These are phyloP conservation scores for Tympanuchus pallidicinctus DNA, from an alignment of 2,113 vertebrate species.

Conservation along the genomic window DNA sequence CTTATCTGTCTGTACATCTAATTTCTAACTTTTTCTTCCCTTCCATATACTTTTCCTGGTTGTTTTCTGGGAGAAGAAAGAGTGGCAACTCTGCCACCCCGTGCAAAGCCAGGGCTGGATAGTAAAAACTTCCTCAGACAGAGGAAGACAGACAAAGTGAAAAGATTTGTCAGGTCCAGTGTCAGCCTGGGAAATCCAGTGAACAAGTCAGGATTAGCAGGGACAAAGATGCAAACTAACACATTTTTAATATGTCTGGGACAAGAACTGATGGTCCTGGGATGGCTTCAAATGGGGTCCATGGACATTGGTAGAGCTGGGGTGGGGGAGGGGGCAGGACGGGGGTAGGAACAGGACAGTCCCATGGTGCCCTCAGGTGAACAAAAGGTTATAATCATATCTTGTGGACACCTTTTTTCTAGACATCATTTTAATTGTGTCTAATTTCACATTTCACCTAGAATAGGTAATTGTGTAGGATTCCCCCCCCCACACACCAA, in stretches of 20 bases:
- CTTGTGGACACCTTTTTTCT: background rate
- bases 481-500: accelerated
- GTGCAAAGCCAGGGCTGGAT: accelerated
- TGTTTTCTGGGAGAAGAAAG: background rate
- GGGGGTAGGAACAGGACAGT: background rate
- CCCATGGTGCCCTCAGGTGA: accelerated
- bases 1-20: background rate
- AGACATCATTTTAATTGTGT: background rate
- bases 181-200: background rate
- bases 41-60: accelerated
- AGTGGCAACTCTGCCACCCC: accelerated
- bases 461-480: accelerated
- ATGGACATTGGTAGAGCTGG: background rate
- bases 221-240: background rate
- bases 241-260: accelerated
- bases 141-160: background rate
- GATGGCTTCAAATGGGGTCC: background rate
- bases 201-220: background rate
- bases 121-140: background rate
- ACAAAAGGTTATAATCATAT: background rate
- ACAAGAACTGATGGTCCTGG: accelerated
- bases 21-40: background rate
- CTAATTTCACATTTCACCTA: background rate
- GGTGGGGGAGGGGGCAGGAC: too few relatives aligned
- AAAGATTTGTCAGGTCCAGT: background rate